Evolutionary conservation across 2,888 invertebrate genomes (phyloP), one percentile per base, ranked within the genome.

Genomic region (Hedychridium roseum): DNA sequence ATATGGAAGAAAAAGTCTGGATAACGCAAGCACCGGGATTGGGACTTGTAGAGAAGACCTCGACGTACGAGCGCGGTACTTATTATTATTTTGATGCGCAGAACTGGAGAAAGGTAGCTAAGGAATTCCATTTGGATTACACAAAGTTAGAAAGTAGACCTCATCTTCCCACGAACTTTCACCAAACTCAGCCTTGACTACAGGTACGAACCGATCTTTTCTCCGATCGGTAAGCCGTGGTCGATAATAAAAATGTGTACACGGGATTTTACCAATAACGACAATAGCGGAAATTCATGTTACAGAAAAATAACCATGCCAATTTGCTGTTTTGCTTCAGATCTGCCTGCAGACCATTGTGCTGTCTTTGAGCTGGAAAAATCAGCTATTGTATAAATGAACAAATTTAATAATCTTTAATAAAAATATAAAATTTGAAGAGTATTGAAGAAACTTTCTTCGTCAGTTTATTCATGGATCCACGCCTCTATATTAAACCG

Each of bases 51-150:
- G 95, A 98, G 81, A 98, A 97, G 82, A 97, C 95, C 63, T 88
- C 89, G 71, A 92, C 93, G 67, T 98, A 95, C 82, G 98, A 99
- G 84, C 88, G 97, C 77, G 98, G 98, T 83, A 97, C 97, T 73
- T 99, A 99, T 84, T 97, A 95, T 84, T 97, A 97, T 83, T 99
- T 99, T 81, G 99, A 99, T 84, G 95, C 95, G 78, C 92, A 94
- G 82, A 97, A 92, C 82, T 99, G 99, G 98, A 87, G 97, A 80
- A 98, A 97, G 86, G 94, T 97, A 79, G 90, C 96, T 78, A 98
- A 97, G 83, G 98, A 98, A 83, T 97, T 99, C 85, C 92, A 94
- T 83, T 86, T 99, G 82, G 98, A 99, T 84, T 97, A 98, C 85
- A 95, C 94, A 84, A 97, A 97, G 85, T 85, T 99, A 80, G 98